Percentiles rank a stretch among this genome's conserved stretches.
Conservation (phyloP, 2,797 vertebrate species). For the Threskiornis aethiopicus region DNA sequence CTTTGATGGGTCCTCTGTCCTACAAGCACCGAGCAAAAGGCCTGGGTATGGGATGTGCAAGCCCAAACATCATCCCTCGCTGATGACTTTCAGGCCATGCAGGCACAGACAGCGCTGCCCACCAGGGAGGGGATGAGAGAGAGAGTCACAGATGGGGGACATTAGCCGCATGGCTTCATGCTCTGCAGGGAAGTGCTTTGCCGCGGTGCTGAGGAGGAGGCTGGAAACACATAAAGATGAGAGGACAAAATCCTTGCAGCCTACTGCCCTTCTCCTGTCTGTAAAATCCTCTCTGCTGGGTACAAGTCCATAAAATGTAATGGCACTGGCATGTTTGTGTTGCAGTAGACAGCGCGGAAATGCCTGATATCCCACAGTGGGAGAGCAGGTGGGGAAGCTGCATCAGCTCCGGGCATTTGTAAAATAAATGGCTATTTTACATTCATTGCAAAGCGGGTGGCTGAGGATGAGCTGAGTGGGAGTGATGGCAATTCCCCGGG, state of each 20-base stretch:
- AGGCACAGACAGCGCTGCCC: background rate
- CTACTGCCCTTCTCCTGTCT: background rate
- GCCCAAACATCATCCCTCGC: fast-evolving
- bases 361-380: background rate
- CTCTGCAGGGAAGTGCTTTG: background rate
- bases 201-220: background rate
- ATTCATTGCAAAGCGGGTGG: fast-evolving
- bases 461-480: background rate
- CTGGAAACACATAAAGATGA: background rate
- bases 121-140: background rate
- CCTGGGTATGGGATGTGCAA: background rate
- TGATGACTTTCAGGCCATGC: background rate
- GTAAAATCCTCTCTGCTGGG: background rate
- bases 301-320: background rate
- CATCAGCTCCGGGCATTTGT: fast-evolving
- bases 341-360: background rate
- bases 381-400: background rate
- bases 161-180: conserved; percentile 11
- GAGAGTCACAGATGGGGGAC: conserved; percentile 44
- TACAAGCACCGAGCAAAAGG: background rate
- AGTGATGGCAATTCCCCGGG: background rate
- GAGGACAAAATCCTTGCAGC: background rate
- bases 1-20: background rate
- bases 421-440: background rate
- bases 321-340: background rate